A percentile compares a stretch with the other conserved stretches of the same genome.
These are phyloP conservation scores for Autographa pulchrina DNA, from an alignment of 2,888 invertebrate genomes.

Conservation along the genomic window DNA sequence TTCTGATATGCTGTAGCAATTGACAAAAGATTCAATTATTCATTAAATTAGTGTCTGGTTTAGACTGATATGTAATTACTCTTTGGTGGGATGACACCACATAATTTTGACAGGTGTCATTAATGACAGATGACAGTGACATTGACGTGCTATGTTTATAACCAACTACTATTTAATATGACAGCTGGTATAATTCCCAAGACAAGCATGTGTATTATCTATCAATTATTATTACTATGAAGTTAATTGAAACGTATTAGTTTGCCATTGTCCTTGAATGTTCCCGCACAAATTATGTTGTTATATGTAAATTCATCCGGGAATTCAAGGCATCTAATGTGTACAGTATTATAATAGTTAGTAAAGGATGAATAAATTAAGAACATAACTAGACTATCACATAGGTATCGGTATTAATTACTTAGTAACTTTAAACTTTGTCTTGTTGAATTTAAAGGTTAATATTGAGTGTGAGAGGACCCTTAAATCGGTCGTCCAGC, in stretches of 20 bases:
- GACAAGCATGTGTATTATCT: background rate
- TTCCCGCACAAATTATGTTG: background rate
- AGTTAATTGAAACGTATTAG: conserved; percentile 27
- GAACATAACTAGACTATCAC: background rate
- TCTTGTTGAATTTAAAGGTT: background rate
- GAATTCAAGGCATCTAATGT: background rate
- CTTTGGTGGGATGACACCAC: background rate
- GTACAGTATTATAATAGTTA: background rate
- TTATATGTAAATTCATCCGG: background rate
- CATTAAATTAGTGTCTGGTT: too few relatives aligned
- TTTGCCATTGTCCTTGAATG: conserved; percentile 2
- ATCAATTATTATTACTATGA: conserved; percentile 21
- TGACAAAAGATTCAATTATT: background rate
- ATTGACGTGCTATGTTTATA: background rate
- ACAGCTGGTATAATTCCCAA: background rate
- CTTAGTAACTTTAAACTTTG: too few relatives aligned
- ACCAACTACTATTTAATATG: background rate
- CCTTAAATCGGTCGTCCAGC: background rate
- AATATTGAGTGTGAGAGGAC: background rate
- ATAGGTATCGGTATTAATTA: background rate
- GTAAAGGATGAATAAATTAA: background rate
- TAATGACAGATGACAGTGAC: background rate
- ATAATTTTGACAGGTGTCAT: background rate
- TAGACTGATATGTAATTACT: too few relatives aligned
- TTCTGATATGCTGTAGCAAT: conserved; percentile 10